Base-by-base conservation (phyloP, 2,888 invertebrate genomes). In the Drosophila diplacantha region DNA sequence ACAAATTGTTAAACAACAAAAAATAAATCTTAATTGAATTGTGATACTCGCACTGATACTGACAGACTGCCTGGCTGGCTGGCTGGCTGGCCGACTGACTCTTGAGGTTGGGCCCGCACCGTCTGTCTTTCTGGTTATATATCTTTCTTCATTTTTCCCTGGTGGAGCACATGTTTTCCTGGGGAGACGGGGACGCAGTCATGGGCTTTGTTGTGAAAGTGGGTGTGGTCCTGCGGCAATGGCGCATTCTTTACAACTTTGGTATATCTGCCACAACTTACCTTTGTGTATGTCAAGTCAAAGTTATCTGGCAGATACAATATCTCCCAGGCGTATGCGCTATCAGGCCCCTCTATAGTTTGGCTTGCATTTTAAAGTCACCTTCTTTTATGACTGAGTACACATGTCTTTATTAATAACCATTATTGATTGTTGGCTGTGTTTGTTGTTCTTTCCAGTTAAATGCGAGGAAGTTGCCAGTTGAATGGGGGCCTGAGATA, bases 11-110 rank as follows among this genome's bases (percentile, higher is more conserved):
- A 62, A 83, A 80, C 80, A 81, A 80, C 77, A 77, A 81, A 79
- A 81, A 77, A 81, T 81, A 81, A 81, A 81, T 83, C 81, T 81
- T 83, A 83, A 81, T 83, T 81, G 83, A 83, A 83, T 81, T 83
- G 83, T 81, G 83, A 75, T 81, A 75, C 75, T 69, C 61, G 58
- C 58, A 57, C 62, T 51, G 73, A 64, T 65, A 67, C 65, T 65
- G 71, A 61, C 70, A 58, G 71, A 66, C 56, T 63, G 69, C 26
- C 52, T 41, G 59, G 43, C 69, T 63, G 75, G 32, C 52, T 41
- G 59, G 43, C 69, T 63, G 75, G 32, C 53, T 43, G 34, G 32
- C 34, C 3, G 53, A 26, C 41, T 37, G 34, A 35, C 54, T 50
- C 37, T 52, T 52, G 20, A 43, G 35, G 57, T 47, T 49, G 52